Base-by-base conservation (phyloP, 2,113 vertebrate genomes). In the Equus przewalskii region DNA sequence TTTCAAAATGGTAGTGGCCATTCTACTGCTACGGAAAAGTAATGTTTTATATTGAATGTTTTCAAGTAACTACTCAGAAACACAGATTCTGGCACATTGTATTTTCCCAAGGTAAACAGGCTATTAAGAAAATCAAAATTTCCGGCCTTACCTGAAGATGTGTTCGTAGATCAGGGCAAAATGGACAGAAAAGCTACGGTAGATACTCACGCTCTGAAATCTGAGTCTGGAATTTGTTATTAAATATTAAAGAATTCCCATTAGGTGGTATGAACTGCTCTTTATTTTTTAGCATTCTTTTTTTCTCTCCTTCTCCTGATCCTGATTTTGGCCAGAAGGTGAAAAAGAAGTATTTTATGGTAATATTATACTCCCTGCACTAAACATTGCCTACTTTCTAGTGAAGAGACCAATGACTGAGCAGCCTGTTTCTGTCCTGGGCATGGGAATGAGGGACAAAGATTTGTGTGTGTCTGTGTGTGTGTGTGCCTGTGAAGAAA, bases 21-120 rank as follows among this genome's bases (percentile, higher is more conserved):
- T 60, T 89, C 49, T 89, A 65, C 58, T 65, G 46, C 28, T 81
- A 33, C 24, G 15, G 8, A 75, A 65, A 80, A 58, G 0, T 21
- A 58, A 72, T 65, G 36, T n/a, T 73, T 67, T 33, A 58, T 36
- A 60, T 13, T 58, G 36, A 82, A 44, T 64, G 21, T 89, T 41
- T 92, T 81, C 44, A 94, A 80, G n/a, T 41, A 64, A 36, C 15
- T n/a, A 13, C 13, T n/a, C 54, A 78, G 36, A 91, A 96, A 93
- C 6, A 81, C 9, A 83, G 24, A 87, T 46, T 92, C 8, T 28
- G 22, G 19, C 6, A 73, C 33, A 11, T n/a, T 44, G 6, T 56
- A 41, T 51, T 86, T 91, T 60, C 26, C n/a, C 65, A 49, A 33
- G 6, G 30, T 78, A 89, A 85, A 95, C 18, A 60, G 6, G 2